phyloP scores from a whole-genome alignment of 2,113 vertebrate species.

The Malurus alboscapulatus region DNA sequence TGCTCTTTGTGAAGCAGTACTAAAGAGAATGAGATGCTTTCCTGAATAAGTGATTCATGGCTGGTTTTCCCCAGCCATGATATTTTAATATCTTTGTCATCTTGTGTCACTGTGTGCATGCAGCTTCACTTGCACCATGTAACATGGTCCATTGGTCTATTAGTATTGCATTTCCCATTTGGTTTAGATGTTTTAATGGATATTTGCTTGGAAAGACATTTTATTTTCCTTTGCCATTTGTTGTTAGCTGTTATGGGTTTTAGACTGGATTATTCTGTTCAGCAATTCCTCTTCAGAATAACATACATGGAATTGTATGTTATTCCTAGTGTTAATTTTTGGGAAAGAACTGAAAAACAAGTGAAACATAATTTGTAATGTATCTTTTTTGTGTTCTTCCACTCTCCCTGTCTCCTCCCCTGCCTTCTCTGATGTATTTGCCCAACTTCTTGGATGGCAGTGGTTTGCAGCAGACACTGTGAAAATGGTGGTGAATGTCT shows the following conservation, averaged over 20 bases:
- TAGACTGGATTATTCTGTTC: neutral
- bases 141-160: neutral
- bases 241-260: neutral
- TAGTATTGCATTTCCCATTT: neutral
- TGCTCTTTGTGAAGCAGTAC: neutral
- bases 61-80: neutral
- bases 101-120: accelerated
- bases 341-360: neutral
- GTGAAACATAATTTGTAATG: neutral
- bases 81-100: neutral
- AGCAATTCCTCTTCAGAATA: neutral
- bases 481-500: constrained; percentile 88
- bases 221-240: neutral
- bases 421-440: neutral
- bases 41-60: neutral
- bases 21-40: neutral
- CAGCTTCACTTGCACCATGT: neutral
- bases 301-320: neutral
- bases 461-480: constrained; percentile 92
- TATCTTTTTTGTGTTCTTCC: neutral
- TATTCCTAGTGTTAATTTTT: neutral
- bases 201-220: neutral
- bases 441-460: constrained; percentile 54
- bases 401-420: neutral
- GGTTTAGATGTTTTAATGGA: neutral